Evolutionary conservation across 2,888 invertebrate species (phyloP).

Genomic region (Rhagonycha lutea): DNA sequence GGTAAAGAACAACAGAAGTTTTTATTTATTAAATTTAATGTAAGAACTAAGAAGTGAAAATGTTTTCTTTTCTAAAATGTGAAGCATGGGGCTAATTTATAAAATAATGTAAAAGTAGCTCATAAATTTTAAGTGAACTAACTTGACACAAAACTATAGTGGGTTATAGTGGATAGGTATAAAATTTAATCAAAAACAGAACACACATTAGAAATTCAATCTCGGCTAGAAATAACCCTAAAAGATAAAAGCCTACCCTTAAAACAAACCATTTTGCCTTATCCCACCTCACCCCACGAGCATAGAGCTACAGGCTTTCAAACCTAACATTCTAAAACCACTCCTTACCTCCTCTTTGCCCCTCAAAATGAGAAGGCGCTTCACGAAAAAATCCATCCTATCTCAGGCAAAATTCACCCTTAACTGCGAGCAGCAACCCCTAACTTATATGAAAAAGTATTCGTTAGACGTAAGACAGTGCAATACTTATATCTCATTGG

Average conservation of each 20-base stretch:
- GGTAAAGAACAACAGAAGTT: neutral
- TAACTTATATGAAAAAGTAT: conserved; percentile 47
- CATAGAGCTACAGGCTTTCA: conserved; percentile 27
- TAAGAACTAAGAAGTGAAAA: neutral
- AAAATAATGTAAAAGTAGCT: neutral
- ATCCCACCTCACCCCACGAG: conserved; percentile 29
- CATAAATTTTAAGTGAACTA: conserved; percentile 6
- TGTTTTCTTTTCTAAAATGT: neutral
- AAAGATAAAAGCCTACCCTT: conserved; percentile 53
- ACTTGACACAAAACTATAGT: conserved; percentile 14
- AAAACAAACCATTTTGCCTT: conserved; percentile 47
- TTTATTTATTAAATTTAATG: too few relatives aligned
- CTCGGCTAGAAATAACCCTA: conserved; percentile 54
- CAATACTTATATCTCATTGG: conserved; percentile 55
- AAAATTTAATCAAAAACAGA: conserved; percentile 58
- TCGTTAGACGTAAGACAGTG: conserved; percentile 49
- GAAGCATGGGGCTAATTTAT: neutral
- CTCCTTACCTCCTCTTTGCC: conserved; percentile 42
- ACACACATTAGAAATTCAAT: conserved; percentile 57
- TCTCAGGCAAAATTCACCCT: conserved; percentile 50
- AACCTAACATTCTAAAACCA: conserved; percentile 41
- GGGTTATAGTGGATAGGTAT: conserved; percentile 21
- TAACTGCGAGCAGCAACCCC: conserved; percentile 43
- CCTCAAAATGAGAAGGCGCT: conserved; percentile 33
- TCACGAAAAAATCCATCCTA: conserved; percentile 47